Evolutionary conservation across 92 coral and sea anemone species (phyloP), one percentile per base, ranked within the genome.

Genomic region (Phymanthus crucifer): DNA sequence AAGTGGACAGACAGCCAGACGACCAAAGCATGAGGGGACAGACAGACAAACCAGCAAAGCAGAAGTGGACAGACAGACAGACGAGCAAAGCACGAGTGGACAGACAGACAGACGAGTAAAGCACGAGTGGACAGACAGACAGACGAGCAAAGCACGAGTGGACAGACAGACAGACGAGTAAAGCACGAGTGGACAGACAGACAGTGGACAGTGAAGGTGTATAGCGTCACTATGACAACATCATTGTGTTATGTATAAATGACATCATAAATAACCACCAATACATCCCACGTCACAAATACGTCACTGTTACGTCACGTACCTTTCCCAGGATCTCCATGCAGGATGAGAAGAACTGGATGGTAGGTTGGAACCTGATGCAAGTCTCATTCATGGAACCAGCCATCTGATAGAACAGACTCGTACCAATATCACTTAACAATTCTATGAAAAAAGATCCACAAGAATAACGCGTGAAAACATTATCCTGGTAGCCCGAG

Each of bases 301-400:
- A 52, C 61, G 61, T 52, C 61, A 52, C 61, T 14, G n/a, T 13
- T 5, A 52, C 61, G 61, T 52, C 21, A 52, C 82, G 56, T 71
- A 95, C 99, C 98, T 91, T 93, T 70, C 99, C 99, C 2, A 95
- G 89, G 68, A 95, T 88, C 65, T 95, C 99, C 17, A 95, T 79
- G 79, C 99, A 95, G 17, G 98, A 89, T 9, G 99, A 93, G 84
- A 95, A 95, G 68, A 95, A 95, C 88, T 95, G 99, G 45, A 91
- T 82, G 58, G 98, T 95, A 12, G 99, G 99, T 31, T 85, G 95
- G 81, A 88, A 95, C 34, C 89, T 83, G 58, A 90, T 78, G 21
- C 88, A 90, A 48, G 78, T 87, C 23, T 91, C 96, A 54, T 94
- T 89, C 84, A 95, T 92, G 57, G 85, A 87, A 50, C 93, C 98